Conservation (phyloP, 2,113 vertebrate species). For the Vireo altiloquus region DNA sequence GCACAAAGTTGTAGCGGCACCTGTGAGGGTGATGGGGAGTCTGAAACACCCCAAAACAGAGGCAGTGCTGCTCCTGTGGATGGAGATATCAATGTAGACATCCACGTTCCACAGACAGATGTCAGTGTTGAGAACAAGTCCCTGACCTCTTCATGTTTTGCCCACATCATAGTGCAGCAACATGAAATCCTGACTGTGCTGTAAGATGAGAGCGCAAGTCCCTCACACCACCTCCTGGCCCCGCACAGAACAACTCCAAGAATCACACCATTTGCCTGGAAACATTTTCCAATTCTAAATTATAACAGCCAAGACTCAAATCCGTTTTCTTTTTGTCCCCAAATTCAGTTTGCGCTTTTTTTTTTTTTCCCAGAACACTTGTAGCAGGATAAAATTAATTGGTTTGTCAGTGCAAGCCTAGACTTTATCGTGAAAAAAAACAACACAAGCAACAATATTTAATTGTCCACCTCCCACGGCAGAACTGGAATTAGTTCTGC, state of each 20-base stretch:
- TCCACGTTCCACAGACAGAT: neutral
- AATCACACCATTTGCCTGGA: neutral
- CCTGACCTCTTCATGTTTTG: neutral
- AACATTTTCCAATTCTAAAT: rapidly evolving
- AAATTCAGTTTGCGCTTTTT: neutral
- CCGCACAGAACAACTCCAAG: neutral
- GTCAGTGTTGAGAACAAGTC: neutral
- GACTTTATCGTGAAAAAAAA: neutral
- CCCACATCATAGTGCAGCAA: neutral
- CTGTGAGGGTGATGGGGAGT: neutral
- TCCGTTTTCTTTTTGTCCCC: neutral
- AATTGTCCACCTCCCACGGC: neutral
- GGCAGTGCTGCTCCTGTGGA: neutral
- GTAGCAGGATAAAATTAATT: neutral
- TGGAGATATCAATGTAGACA: neutral
- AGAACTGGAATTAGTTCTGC: neutral
- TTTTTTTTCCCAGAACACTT: neutral
- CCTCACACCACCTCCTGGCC: neutral
- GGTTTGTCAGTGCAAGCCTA: neutral
- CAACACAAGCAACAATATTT: neutral
- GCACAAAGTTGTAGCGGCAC: neutral
- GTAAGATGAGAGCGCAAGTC: neutral
- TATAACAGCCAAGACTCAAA: neutral
- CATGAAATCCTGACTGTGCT: neutral
- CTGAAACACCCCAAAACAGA: neutral